Base-by-base conservation (phyloP, 92 coral and sea anemone species). In the Zoanthus sociatus region DNA sequence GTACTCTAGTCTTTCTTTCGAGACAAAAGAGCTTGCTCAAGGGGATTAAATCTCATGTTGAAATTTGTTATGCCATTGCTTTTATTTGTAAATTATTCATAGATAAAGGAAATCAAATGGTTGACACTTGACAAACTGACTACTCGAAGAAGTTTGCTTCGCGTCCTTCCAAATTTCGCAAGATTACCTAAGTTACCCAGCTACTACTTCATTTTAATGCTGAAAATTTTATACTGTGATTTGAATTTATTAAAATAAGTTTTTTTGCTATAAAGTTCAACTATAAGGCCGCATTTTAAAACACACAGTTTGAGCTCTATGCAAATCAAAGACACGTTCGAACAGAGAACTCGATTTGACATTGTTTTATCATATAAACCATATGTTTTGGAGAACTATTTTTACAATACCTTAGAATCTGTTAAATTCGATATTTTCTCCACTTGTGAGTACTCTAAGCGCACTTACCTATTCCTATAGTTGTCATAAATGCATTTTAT, bases 291-390 rank as follows among this genome's bases (percentile, higher is more conserved):
- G n/a, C 44, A 18, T 60, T 67, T 60, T 79, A 60, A 63, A 37
- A 81, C 47, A 64, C 85, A 45, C 75, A 21, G 47, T 81, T 64
- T 67, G 76, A 66, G 46, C 85, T 66, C 58, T 81, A 81, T 81
- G 85, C 85, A 81, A 81, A 81, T 81, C 45, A 51, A 73, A 26
- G 70, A 64, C 85, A 66, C 85, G 85, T 21, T 63, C 45, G 8
- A 81, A 48, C 75, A 14, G 20, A 67, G 66, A 74, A 45, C 75
- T 56, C 16, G 20, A 66, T 47, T 71, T 47, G 76, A 81, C 85
- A 63, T 71, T 71, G 75, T 81, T 47, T 81, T 63, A 79, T 79
- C 73, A 46, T 37, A 55, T 20, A n/a, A 8, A 67, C 42, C 75
- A 66, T 81, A 74, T 81, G 85, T 81, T 47, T 81, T 17, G 74